Conservation (phyloP, 2,797 vertebrate genomes). For the Anniella stebbinsi region DNA sequence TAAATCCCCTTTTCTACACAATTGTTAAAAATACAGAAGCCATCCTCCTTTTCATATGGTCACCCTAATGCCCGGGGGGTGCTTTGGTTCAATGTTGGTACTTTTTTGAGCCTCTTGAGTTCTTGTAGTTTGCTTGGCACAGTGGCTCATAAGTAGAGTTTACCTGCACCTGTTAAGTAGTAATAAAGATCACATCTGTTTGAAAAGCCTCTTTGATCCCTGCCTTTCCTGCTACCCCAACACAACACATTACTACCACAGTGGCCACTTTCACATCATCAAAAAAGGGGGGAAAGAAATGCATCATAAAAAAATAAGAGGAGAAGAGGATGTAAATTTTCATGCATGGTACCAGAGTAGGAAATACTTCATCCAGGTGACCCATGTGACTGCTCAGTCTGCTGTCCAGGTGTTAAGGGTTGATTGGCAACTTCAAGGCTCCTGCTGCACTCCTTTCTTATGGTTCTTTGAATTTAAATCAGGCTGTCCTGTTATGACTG, state of each 20-base stretch:
- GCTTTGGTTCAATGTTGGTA: too few relatives aligned
- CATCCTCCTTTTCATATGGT: too few relatives aligned
- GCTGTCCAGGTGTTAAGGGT: not conserved
- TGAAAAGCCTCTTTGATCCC: not conserved
- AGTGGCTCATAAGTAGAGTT: not conserved
- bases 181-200: not conserved
- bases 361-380: too few relatives aligned
- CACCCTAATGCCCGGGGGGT: too few relatives aligned
- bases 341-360: too few relatives aligned
- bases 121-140: not conserved
- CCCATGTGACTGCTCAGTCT: too few relatives aligned
- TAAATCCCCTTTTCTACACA: too few relatives aligned
- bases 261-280: too few relatives aligned
- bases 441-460: not conserved
- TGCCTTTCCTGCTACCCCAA: not conserved
- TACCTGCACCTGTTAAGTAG: not conserved
- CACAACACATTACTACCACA: not conserved
- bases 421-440: not conserved
- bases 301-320: too few relatives aligned
- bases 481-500: not conserved
- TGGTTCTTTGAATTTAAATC: not conserved
- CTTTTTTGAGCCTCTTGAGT: not conserved
- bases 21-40: too few relatives aligned
- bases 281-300: too few relatives aligned
- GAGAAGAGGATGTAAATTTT: too few relatives aligned